Base-by-base conservation (phyloP, 2,113 vertebrate species). In the Festucalex cinctus region DNA sequence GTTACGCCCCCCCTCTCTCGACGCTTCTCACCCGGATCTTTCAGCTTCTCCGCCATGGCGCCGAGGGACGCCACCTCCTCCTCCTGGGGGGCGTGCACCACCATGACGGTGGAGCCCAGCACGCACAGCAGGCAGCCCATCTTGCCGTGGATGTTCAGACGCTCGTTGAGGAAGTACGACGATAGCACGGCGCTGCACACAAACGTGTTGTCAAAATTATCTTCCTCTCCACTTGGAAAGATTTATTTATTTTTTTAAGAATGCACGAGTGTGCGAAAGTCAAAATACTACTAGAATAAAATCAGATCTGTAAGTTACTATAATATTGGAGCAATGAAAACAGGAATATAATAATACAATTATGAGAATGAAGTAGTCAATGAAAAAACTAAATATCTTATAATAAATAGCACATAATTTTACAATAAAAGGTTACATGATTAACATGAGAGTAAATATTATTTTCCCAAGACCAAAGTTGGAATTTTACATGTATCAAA, bases 71-170 rank as follows among this genome's bases (percentile, higher is more conserved):
- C 88, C 24, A 94, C 92, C 44, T 92, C 91, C 69, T 94, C 92
- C 57, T 93, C 93, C 65, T 94, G 90, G 0, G 94, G 94, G 7
- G 93, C 94, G 20, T 94, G 93, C 69, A 94, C 89, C 58, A 95
- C 93, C 93, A 95, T 95, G 70, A 94, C 93, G 0, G 90, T 93
- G 70, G 93, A 95, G 65, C 93, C 93, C 79, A 94, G 37, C 70
- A 95, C 69, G 75, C 93, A 93, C 66, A 95, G 85, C 70, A 94
- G 48, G 49, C 94, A 95, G 62, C 93, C 93, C 1, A 92, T 87
- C 80, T 94, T 95, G 56, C 93, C 93, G 0, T 94, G 92, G 56
- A 93, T 70, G 20, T 93, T 96, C 69, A 95, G 75, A 65, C 88
- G 86, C 74, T 95, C 93, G 12, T 94, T 93, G 65, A 95, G 88